phyloP scores from a whole-genome alignment of 2,113 vertebrate species.

The Perccottus glenii region DNA sequence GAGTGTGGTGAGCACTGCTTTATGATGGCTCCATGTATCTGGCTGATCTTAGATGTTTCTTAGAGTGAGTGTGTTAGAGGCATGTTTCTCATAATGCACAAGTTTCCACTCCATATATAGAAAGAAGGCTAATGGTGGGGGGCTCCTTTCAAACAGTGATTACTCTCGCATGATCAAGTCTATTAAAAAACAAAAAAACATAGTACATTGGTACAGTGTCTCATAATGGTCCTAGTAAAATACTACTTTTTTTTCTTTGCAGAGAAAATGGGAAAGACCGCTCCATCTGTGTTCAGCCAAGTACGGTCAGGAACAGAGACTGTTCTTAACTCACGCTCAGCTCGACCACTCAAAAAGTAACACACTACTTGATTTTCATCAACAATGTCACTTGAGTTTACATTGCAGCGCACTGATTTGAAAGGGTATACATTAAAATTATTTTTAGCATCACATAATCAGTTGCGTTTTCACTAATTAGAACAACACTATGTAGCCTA shows the following conservation, averaged over 20 bases:
- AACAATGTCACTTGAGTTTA: not conserved
- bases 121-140: conserved; percentile 17
- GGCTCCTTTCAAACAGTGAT: conserved; percentile 23
- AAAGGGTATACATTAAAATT: not conserved
- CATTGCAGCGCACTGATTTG: not conserved
- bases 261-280: conserved; percentile 86
- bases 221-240: not conserved
- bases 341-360: conserved; percentile 59
- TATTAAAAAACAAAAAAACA: conserved; percentile 6
- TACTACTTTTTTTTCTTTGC: conserved; percentile 25
- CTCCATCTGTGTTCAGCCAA: conserved; percentile 89
- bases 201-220: not conserved
- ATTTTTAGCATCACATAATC: no score
- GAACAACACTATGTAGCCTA: no score
- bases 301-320: conserved; percentile 88
- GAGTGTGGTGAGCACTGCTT: conserved; percentile 85
- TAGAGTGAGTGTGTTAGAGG: conserved; percentile 14
- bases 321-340: conserved; percentile 81
- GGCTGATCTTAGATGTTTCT: conserved; percentile 12
- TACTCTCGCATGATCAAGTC: not conserved
- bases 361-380: not conserved
- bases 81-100: conserved; percentile 33
- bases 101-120: conserved; percentile 81
- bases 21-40: conserved; percentile 5
- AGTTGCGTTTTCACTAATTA: no score